A percentile compares a stretch with the other conserved stretches of the same genome.
These are phyloP conservation scores for Chelonia mydas DNA, from an alignment of 2,797 vertebrate species.

Conservation along the genomic window DNA sequence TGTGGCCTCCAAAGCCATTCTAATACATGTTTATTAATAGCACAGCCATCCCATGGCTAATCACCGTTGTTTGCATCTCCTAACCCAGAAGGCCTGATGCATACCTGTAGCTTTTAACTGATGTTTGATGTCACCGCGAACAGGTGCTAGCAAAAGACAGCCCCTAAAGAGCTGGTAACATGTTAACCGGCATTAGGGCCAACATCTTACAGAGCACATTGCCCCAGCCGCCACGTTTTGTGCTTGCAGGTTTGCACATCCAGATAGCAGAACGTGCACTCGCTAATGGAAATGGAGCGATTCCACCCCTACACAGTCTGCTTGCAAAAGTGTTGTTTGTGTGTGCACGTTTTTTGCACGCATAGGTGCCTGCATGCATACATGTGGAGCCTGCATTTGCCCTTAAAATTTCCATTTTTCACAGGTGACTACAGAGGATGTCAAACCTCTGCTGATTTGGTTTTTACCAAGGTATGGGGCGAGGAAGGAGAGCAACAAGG, in stretches of 20 bases:
- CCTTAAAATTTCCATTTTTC: neutral
- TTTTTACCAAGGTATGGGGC: slow-evolving; percentile 20
- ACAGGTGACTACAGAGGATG: neutral
- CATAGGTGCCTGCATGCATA: neutral
- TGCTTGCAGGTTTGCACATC: neutral
- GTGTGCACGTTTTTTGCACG: neutral
- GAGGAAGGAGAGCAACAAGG: neutral
- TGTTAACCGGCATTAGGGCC: neutral
- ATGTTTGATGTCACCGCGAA: neutral
- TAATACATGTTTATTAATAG: neutral
- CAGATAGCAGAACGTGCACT: neutral
- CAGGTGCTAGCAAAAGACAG: neutral
- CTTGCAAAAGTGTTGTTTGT: too few relatives aligned
- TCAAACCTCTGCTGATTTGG: neutral
- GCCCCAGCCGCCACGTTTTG: neutral
- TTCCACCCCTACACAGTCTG: neutral
- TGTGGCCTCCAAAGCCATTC: neutral
- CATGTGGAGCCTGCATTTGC: neutral
- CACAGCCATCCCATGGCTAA: neutral
- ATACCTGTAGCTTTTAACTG: neutral
- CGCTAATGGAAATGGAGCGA: neutral
- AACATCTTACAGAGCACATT: neutral
- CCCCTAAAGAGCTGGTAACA: neutral
- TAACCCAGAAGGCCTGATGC: neutral
- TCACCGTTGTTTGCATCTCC: neutral